Percentiles rank a stretch among this genome's conserved stretches.
Evolutionary conservation across 2,888 invertebrate genomes (phyloP).

Genomic region (Eucera pruinosa): DNA sequence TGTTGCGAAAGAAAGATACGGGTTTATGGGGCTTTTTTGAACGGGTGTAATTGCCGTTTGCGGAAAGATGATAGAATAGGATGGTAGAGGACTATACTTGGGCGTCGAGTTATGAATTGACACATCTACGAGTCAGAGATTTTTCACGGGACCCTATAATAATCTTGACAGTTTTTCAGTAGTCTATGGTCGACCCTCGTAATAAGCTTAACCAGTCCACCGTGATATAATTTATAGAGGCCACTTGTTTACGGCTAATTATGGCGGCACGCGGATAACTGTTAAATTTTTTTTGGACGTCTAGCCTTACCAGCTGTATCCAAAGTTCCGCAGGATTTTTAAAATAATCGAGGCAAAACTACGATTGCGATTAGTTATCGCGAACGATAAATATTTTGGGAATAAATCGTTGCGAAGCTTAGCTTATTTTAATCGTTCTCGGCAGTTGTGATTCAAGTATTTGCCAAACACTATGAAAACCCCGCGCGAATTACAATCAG

Average conservation of each 20-base stretch:
- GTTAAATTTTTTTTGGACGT: conserved; percentile 11
- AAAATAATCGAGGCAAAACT: no score
- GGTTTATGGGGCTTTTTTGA: background rate
- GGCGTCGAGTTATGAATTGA: conserved; percentile 61
- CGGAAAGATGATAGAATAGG: conserved; percentile 18
- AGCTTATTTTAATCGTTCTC: background rate
- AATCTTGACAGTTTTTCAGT: conserved; percentile 67
- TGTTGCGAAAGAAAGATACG: background rate
- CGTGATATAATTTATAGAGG: conserved; percentile 65
- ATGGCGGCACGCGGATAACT: conserved; percentile 36
- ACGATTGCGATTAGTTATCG: no score
- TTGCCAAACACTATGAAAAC: no score
- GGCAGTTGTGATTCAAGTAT: background rate
- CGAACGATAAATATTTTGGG: no score
- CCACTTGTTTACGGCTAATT: conserved; percentile 67
- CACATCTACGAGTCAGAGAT: conserved; percentile 59
- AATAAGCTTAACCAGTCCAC: conserved; percentile 67
- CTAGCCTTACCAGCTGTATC: background rate
- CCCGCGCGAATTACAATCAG: conserved; percentile 16
- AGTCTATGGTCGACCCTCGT: conserved; percentile 63
- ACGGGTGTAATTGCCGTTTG: conserved; percentile 2
- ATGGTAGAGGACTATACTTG: conserved; percentile 49
- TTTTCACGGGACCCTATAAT: conserved; percentile 67
- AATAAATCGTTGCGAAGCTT: no score
- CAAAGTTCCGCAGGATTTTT: no score